Base-by-base conservation (phyloP, 2,888 invertebrate genomes). In the Miltochrista miniata region DNA sequence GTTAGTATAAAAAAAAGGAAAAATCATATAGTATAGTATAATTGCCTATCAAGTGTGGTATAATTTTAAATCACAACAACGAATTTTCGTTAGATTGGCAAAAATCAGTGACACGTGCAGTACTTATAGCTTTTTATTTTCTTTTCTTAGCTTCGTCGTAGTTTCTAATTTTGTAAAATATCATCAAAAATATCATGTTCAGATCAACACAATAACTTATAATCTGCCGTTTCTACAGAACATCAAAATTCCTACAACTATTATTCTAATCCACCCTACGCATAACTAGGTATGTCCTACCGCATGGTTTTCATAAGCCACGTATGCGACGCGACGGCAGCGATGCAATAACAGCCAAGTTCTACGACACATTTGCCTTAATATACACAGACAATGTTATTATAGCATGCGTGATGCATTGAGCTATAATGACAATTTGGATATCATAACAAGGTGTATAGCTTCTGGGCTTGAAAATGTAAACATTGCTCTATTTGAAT, bases 381-480 rank as follows among this genome's bases (percentile, higher is more conserved):
- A 64, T 69, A 68, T 62, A 62, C 60, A 68, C 62, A 59, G 57
- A 68, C 66, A 64, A 64, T 66, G 70, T 72, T 76, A 66, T 75
- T 76, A 72, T 67, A 69, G 64, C 70, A 63, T 58, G 59, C 69
- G 64, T 56, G 62, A 69, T 76, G 76, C 81, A 76, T 71, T 71
- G 62, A 64, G 70, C 70, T 73, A 70, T 74, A 73, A 80, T 78
- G 68, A 79, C 74, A 68, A 85, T 87, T 87, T 82, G 82, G 82
- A 84, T 69, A 57, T 69, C 54, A 58, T 47, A 56, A 66, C 67
- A 66, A 29, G 33, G 39, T 45, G 48, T 45, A 47, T 35, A n/a
- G 10, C 4, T 24, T 45, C 1, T 37, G 8, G 36, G n/a, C 7
- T 24, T 29, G 13, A 2, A 2, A 49, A 57, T 71, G 67, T 69